Evolutionary conservation across 2,888 invertebrate species (phyloP), one percentile per base, ranked within the genome.

Genomic region (Heliconius cydno): DNA sequence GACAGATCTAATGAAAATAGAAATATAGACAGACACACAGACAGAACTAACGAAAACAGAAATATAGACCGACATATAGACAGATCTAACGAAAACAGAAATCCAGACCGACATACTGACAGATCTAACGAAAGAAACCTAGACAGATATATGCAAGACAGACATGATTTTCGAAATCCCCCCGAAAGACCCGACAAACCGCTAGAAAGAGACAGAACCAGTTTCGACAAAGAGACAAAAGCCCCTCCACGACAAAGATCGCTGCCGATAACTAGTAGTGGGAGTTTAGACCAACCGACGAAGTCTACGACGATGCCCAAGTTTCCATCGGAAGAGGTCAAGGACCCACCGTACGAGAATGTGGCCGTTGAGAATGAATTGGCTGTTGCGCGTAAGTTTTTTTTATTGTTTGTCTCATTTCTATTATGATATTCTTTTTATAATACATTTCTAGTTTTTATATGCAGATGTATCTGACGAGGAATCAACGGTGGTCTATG

Each of bases 251-350:
- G 95, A 63, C 95, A 95, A 70, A 88, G 94, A 75, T 95, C 94
- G 3, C 83, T 94, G 79, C 94, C 94, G 0, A 88, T 94, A 1
- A 88, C 91, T 0, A 93, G 91, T 0, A 92, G 90, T 80, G 90
- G 90, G 0, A 89, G 89, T 74, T 83, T 91, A 0, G 93, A 94
- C 28, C 88, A 92, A 67, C 95, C 95, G 0, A 94, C 95, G 0
- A 96, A 96, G 77, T 96, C 96, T 0, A 96, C 92, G 6, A 96
- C 96, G 0, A 96, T 96, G 89, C 96, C 96, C 0, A 96, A 96
- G 82, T 96, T 96, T 76, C 95, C 95, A 0, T 92, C 93, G 0
- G 93, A 94, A 70, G 94, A 94, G 10, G 81, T 84, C 0, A 94
- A 91, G 80, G 94, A 94, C 66, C 91, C 94, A 1, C 92, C 94